Conservation (phyloP, 2,113 vertebrate genomes). For the Enhydra lutris region DNA sequence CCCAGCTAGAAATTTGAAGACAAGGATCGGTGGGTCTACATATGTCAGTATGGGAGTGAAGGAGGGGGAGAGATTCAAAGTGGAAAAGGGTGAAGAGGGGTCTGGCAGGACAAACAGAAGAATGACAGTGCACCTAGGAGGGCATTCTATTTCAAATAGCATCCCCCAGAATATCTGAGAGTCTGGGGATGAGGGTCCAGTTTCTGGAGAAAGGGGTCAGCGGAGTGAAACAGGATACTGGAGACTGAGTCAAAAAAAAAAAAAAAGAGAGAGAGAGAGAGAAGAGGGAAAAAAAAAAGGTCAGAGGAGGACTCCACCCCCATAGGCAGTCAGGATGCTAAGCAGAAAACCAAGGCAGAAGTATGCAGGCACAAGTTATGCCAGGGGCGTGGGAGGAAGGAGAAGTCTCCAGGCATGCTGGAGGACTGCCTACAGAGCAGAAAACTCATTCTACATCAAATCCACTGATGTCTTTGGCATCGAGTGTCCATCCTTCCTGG, state of each 20-base stretch:
- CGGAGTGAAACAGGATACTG: neutral
- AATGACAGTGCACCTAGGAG: neutral
- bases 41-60: neutral
- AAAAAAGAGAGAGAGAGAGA: neutral
- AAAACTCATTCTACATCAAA: neutral
- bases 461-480: neutral
- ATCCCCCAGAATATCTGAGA: neutral
- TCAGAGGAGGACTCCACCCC: neutral
- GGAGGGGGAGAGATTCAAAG: neutral
- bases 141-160: neutral
- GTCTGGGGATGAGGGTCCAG: neutral
- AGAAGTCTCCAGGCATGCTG: neutral
- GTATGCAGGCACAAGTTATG: neutral
- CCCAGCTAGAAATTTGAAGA: neutral
- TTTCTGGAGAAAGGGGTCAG: neutral
- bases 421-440: neutral
- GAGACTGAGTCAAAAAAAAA: neutral
- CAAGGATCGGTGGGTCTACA: neutral
- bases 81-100: neutral
- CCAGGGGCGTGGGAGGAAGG: neutral
- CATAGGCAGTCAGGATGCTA: neutral
- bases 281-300: accelerated
- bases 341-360: conserved; percentile 7
- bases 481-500: neutral
- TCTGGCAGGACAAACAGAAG: neutral